Evolutionary conservation across 2,113 vertebrate genomes (phyloP).

Genomic region (Nansenia antarctica): DNA sequence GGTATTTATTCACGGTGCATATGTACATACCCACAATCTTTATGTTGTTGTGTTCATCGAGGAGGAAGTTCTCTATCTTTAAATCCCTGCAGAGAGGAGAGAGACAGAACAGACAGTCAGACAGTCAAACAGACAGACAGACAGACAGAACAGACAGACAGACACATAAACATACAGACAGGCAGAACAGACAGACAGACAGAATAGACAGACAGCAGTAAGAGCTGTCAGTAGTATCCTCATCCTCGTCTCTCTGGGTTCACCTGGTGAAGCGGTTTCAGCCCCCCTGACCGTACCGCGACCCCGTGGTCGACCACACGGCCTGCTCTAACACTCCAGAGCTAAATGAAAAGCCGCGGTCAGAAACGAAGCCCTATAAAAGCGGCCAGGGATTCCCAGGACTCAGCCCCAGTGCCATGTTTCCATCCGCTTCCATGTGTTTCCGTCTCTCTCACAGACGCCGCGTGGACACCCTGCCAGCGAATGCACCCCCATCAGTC

Average conservation of each 20-base stretch:
- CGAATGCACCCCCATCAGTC: not conserved
- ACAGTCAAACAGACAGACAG: constrained; percentile 7
- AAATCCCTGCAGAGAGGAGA: constrained; percentile 74
- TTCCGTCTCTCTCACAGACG: constrained; percentile 39
- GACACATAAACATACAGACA: too few species aligned
- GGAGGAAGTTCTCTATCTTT: constrained; percentile 88
- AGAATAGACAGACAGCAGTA: too few species aligned
- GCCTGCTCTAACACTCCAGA: constrained; percentile 46
- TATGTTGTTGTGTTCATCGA: constrained; percentile 85
- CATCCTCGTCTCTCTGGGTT: too few species aligned
- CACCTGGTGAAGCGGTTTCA: too few species aligned
- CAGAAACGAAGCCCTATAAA: constrained; percentile 3
- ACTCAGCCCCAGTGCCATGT: constrained; percentile 48
- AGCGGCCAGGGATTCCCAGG: constrained; percentile 53
- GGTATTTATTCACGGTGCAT: too few species aligned
- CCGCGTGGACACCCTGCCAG: not conserved
- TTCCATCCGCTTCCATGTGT: constrained; percentile 54
- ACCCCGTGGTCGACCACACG: too few species aligned
- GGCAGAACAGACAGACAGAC: too few species aligned
- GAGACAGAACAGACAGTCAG: not conserved
- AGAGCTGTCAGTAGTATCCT: too few species aligned
- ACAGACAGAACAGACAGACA: not conserved
- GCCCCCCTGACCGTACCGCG: too few species aligned
- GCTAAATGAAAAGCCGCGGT: too few species aligned
- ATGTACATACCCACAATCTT: constrained; percentile 83